Base-by-base conservation (phyloP, 1,140 invertebrate species). In the Penaeus chinensis region DNA sequence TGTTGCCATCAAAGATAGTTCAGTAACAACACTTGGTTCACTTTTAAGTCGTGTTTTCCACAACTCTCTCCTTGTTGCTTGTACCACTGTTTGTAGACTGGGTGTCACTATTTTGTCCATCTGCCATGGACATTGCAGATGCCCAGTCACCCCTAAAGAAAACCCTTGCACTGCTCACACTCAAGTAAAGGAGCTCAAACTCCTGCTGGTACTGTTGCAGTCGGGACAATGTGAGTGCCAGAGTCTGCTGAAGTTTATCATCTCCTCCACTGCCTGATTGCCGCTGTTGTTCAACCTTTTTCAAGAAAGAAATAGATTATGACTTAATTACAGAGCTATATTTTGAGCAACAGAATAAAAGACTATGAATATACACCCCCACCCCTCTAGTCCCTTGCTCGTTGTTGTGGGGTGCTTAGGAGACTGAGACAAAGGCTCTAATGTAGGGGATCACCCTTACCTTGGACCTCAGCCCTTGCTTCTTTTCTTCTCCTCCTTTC, bases 161-260 rank as follows among this genome's bases (percentile, higher is more conserved):
- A 91, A 99, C 97, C 92, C 96, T 94, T 13, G 98, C 97, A 93
- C 98, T 99, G 83, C 96, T 98, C 16, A 99, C 93, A 91, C 96
- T 98, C 91, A 97, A 98, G 92, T 96, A 97, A 1, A 99, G 92
- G 77, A 99, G 93, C 91, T 97, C 95, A 93, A 97, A 99, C 93
- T 99, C 98, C 92, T 96, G 91, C 37, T 90, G 91, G 92, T 93
- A 90, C 89, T 90, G 91, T 27, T 81, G 78, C 54, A 90, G 69
- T 27, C 79, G 85, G 0, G 78, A 83, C 42, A 97, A 94, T 0
- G 97, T 98, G n/a, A 99, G 93, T n/a, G 95, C 96, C 90, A 97
- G 94, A 0, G 98, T 97, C 92, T 99, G 97, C 84, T 96, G 95
- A n/a, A 99, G 93, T 92, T 99, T 98, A 90, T 96, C 95, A 92